Percentiles rank a stretch among this genome's conserved stretches.
Conservation (phyloP, 2,888 invertebrate genomes). For the Hyposoter didymator region DNA sequence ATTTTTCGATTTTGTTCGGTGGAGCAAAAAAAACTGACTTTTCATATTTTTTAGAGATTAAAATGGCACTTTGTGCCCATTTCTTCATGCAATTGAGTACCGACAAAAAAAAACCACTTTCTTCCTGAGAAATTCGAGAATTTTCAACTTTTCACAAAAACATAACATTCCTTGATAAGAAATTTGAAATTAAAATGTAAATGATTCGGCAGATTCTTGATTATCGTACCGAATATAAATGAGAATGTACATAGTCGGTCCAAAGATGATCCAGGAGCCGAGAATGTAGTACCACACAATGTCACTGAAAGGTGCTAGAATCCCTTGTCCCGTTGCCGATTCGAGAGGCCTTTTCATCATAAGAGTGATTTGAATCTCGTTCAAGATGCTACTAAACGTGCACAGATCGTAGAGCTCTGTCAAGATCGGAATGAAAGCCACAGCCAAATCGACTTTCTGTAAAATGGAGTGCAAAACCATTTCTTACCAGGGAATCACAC, state of each 20-base stretch:
- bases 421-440: constrained; percentile 90
- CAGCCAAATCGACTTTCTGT: constrained; percentile 91
- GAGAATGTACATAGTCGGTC: constrained; percentile 91
- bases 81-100: neutral
- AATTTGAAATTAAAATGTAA: neutral
- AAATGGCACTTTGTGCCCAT: neutral
- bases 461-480: constrained; percentile 56
- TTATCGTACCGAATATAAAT: constrained; percentile 86
- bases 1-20: neutral
- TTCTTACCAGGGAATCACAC: neutral
- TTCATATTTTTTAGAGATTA: neutral
- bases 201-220: neutral
- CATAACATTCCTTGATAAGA: neutral
- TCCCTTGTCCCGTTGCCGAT: constrained; percentile 93
- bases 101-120: neutral
- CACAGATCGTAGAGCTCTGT: constrained; percentile 86
- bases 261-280: constrained; percentile 89
- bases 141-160: neutral
- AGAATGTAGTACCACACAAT: constrained; percentile 91
- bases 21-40: neutral
- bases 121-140: neutral
- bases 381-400: constrained; percentile 87
- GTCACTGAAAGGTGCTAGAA: constrained; percentile 92
- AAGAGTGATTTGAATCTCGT: constrained; percentile 92
- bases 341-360: constrained; percentile 92